phyloP scores from a whole-genome alignment of 2,888 invertebrate species.

The Xestia rhomboidea region DNA sequence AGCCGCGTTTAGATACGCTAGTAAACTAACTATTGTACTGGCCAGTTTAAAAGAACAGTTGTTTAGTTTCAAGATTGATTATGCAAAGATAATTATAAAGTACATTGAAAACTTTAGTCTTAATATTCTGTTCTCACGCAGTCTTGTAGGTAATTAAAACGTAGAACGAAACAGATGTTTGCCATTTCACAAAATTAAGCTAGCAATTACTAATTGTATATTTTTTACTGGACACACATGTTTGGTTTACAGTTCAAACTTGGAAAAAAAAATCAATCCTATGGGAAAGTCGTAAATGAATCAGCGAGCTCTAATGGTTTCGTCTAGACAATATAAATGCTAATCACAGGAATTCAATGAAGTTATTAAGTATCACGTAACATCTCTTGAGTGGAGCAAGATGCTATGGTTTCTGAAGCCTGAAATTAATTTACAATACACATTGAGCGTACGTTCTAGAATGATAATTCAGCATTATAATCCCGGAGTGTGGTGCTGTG shows the following conservation, averaged over 20 bases:
- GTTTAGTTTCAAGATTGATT: not conserved
- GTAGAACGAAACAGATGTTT: slow-evolving; percentile 41
- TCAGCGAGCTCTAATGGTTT: slow-evolving; percentile 3
- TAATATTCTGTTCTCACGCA: slow-evolving; percentile 25
- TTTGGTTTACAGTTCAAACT: not conserved
- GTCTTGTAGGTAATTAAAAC: slow-evolving; percentile 13
- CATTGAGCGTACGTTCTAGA: slow-evolving; percentile 22
- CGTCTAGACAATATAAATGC: not conserved
- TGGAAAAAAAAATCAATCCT: not conserved
- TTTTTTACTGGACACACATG: slow-evolving; percentile 30
- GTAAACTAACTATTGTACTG: slow-evolving; percentile 23
- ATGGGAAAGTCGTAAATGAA: slow-evolving; percentile 22
- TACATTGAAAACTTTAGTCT: not conserved
- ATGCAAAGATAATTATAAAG: not conserved
- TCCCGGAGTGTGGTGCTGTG: slow-evolving; percentile 45
- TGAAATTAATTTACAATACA: slow-evolving; percentile 45
- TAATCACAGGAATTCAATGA: slow-evolving; percentile 21
- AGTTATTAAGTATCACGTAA: slow-evolving; percentile 18
- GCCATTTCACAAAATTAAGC: slow-evolving; percentile 33
- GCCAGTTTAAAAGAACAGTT: slow-evolving; percentile 1
- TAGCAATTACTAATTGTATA: slow-evolving; percentile 33
- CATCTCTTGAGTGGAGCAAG: slow-evolving; percentile 17
- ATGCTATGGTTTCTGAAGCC: slow-evolving; percentile 10
- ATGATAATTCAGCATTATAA: slow-evolving; percentile 53
- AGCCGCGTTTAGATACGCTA: slow-evolving; percentile 17